Evolutionary conservation across 2,888 invertebrate genomes (phyloP).

Genomic region (Meganola albula): DNA sequence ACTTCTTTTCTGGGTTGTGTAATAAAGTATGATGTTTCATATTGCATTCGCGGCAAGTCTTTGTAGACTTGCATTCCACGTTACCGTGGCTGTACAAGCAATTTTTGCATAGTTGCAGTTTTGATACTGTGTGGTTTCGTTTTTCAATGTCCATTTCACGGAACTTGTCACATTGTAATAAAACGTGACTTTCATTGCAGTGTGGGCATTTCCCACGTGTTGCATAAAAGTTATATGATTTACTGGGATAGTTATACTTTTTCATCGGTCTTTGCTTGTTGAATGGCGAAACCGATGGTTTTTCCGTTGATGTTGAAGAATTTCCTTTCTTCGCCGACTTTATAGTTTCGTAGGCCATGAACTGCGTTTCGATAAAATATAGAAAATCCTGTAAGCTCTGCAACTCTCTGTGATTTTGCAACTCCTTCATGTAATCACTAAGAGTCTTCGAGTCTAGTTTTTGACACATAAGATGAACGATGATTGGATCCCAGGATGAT

Average conservation of each 20-base stretch:
- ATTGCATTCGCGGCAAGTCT: conserved; percentile 5
- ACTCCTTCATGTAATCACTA: neutral
- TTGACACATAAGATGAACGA: conserved; percentile 2
- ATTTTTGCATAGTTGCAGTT: conserved; percentile 7
- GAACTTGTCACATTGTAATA: conserved; percentile 5
- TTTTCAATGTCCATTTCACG: conserved; percentile 1
- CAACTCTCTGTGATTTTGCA: neutral
- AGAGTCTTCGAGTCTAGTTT: conserved; percentile 4
- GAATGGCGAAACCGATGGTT: no score
- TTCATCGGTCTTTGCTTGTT: neutral
- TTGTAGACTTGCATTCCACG: conserved; percentile 2
- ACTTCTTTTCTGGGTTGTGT: no score
- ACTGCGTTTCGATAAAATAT: conserved; percentile 3
- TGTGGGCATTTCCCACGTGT: neutral
- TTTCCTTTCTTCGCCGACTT: conserved; percentile 2
- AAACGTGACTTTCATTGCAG: neutral
- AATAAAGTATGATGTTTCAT: conserved; percentile 5
- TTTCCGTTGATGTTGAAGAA: neutral
- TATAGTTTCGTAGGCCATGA: conserved; percentile 1
- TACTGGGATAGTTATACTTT: neutral
- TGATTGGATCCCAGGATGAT: conserved; percentile 1
- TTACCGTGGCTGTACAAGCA: conserved; percentile 6
- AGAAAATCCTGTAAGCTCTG: conserved; percentile 1
- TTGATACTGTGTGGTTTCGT: conserved; percentile 2
- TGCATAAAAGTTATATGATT: neutral